Conservation (phyloP, 2,797 vertebrate species). For the Labroides dimidiatus region DNA sequence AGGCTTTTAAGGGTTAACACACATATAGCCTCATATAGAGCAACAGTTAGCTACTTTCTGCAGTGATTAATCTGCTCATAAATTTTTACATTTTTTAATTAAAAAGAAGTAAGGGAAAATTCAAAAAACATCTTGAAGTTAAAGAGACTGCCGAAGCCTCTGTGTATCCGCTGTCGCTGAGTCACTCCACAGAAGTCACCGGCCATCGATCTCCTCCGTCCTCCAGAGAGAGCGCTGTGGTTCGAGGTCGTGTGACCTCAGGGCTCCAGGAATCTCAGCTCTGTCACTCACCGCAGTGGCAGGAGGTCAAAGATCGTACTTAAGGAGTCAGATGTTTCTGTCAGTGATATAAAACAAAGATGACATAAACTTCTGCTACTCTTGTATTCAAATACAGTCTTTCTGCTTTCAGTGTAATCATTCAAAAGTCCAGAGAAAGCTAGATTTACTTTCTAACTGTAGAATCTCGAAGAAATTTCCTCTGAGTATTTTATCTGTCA, state of each 20-base stretch:
- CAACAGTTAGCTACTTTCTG: too few species aligned
- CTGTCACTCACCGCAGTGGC: conserved; percentile 39
- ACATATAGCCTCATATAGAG: too few species aligned
- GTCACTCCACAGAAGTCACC: conserved; percentile 21
- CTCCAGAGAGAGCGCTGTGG: conserved; percentile 30
- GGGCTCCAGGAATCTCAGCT: conserved; percentile 25
- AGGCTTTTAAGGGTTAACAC: too few species aligned
- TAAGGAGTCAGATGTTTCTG: conserved; percentile 10
- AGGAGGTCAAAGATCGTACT: conserved; percentile 35
- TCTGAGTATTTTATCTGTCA: too few species aligned
- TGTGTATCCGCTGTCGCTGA: conserved; percentile 33
- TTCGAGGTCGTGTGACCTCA: conserved; percentile 37
- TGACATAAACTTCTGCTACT: background rate
- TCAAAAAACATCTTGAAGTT: background rate
- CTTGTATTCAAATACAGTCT: too few species aligned
- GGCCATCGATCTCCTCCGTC: conserved; percentile 34
- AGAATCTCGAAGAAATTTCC: too few species aligned
- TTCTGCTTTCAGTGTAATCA: too few species aligned
- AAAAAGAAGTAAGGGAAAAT: background rate
- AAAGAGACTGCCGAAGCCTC: background rate
- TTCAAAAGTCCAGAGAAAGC: too few species aligned
- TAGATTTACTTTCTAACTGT: too few species aligned
- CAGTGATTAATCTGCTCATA: background rate
- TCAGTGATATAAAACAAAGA: conserved; percentile 7
- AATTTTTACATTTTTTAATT: background rate